phyloP scores from a whole-genome alignment of 2,113 vertebrate species.

The Columbina picui region DNA sequence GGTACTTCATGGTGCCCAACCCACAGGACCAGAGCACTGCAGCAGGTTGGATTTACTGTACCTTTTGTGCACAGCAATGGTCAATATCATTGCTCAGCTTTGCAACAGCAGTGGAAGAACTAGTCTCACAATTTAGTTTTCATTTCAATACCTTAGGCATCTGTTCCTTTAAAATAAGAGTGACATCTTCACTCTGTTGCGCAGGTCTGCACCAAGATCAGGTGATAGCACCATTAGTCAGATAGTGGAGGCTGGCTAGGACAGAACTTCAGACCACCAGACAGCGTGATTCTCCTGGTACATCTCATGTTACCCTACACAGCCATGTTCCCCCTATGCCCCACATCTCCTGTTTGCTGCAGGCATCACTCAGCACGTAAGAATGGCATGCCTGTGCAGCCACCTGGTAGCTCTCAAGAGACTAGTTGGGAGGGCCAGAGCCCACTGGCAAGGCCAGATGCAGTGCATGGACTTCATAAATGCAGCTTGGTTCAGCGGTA shows the following conservation, averaged over 20 bases:
- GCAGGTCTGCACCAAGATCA: background rate
- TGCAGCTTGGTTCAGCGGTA: background rate
- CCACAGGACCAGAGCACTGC: background rate
- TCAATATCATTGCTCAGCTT: background rate
- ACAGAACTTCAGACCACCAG: background rate
- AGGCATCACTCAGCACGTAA: accelerated
- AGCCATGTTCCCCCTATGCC: background rate
- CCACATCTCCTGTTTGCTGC: accelerated
- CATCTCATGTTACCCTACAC: background rate
- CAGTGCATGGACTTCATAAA: background rate
- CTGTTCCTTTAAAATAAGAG: background rate
- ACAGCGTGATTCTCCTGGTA: background rate
- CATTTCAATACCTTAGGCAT: background rate
- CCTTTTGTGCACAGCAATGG: background rate
- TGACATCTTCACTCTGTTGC: background rate
- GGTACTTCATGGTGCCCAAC: background rate
- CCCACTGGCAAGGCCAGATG: background rate
- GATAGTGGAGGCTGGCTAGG: accelerated
- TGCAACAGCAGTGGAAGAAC: background rate
- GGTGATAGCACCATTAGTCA: background rate
- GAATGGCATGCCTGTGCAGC: accelerated
- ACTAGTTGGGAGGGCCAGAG: background rate
- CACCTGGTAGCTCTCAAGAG: background rate
- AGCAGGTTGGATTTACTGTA: background rate
- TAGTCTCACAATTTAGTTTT: accelerated